Evolutionary conservation across 1,140 invertebrate genomes (phyloP).

Genomic region (Spodoptera litura): DNA sequence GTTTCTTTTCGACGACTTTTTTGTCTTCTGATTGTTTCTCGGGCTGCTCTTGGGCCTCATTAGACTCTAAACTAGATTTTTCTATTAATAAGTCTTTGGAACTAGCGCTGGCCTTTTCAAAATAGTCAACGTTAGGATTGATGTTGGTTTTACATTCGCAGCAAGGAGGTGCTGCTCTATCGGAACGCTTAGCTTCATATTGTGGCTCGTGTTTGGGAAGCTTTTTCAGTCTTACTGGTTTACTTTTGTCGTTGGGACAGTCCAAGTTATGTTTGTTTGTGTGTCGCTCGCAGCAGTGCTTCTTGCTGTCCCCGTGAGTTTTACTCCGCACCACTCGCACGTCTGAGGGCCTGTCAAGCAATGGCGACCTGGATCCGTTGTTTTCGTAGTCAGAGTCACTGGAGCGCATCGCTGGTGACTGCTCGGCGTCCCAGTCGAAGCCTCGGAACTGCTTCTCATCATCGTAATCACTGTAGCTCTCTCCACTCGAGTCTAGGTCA

Average conservation of each 20-base stretch:
- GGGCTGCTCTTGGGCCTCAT: conserved; percentile 73
- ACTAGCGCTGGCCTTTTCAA: conserved; percentile 88
- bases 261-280: conserved; percentile 71
- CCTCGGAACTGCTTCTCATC: conserved; percentile 86
- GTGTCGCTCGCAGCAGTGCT: conserved; percentile 78
- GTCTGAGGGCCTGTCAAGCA: conserved; percentile 82
- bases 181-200: conserved; percentile 62
- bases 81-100: conserved; percentile 89
- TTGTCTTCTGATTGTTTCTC: conserved; percentile 69
- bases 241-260: conserved; percentile 75
- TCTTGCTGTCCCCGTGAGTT: conserved; percentile 76
- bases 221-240: conserved; percentile 83
- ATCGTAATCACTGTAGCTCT: conserved; percentile 86
- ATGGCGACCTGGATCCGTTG: conserved; percentile 87
- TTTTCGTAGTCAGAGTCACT: conserved; percentile 87
- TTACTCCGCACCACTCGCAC: conserved; percentile 78
- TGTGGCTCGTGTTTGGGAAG: conserved; percentile 71
- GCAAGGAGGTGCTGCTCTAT: conserved; percentile 55
- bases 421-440: conserved; percentile 84
- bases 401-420: conserved; percentile 80
- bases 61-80: conserved; percentile 85
- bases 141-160: conserved; percentile 70
- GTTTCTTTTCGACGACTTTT: conserved; percentile 77
- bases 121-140: conserved; percentile 74
- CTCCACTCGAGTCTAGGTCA: conserved; percentile 86